Evolutionary conservation across 2,888 invertebrate genomes (phyloP), one percentile per base, ranked within the genome.

Genomic region (Yponomeuta malinellus): DNA sequence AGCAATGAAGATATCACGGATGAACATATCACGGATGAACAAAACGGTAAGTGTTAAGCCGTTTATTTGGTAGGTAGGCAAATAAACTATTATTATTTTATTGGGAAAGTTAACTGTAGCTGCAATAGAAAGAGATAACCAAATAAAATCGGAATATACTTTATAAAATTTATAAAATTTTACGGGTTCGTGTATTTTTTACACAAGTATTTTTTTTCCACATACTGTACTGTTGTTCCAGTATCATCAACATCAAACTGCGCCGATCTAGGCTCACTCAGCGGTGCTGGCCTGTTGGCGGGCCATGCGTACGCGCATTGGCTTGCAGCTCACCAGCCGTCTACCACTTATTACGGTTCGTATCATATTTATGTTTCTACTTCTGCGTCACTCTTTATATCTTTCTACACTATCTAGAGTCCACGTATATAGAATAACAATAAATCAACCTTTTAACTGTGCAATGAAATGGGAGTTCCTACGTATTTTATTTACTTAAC

Each of bases 251-350:
- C 92, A 0, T 91, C 91, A 1, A 85, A 89, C 2, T 89, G 87
- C 71, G 82, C 88, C 0, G 92, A 91, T 69, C 75, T 90, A 71
- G 82, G 76, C 59, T 81, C 85, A 15, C 75, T 90, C 71, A 85
- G 83, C 75, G 88, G 90, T 59, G 89, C 90, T 1, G 89, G 91
- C 3, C 75, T 92, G 15, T 81, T 92, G 12, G 92, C 92, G 0
- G 90, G 92, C 0, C 92, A 89, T 77, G 91, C 91, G 75, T 92
- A 92, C 68, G 91, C 92, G 74, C 91, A 91, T 72, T 92, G 92
- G 92, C 79, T 92, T 1, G 91, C 90, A 2, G 83, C 87, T 0
- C 91, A 90, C 73, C 91, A 90, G 74, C 84, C 91, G 0, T 80
- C 89, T 1, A 78, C 88, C 0, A 81, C 85, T 2, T 87, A 86